Conservation (phyloP, 2,113 vertebrate species). For the Misgurnus anguillicaudatus region DNA sequence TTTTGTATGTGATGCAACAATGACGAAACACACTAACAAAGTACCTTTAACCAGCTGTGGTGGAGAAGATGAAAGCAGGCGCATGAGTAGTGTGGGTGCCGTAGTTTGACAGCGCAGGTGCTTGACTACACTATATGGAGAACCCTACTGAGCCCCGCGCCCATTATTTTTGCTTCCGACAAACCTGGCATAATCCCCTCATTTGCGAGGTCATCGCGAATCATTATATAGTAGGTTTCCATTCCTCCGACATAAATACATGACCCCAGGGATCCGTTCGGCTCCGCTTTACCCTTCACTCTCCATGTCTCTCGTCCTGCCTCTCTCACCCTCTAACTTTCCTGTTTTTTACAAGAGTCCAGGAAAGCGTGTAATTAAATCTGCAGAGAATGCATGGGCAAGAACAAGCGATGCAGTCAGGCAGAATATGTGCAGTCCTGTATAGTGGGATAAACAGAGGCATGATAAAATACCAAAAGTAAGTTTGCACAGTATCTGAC, state of each 20-base stretch:
- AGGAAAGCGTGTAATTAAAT: constrained; percentile 76
- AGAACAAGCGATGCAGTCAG: constrained; percentile 73
- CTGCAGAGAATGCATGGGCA: constrained; percentile 71
- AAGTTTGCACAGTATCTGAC: constrained; percentile 58
- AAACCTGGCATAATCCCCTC: constrained; percentile 74
- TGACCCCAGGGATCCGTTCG: constrained; percentile 66
- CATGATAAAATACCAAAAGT: constrained; percentile 58
- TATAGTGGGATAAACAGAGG: constrained; percentile 72
- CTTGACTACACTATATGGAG: constrained; percentile 55
- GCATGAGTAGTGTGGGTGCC: background rate
- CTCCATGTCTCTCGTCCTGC: constrained; percentile 10
- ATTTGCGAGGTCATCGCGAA: constrained; percentile 74
- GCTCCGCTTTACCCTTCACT: constrained; percentile 30
- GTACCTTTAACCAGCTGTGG: background rate
- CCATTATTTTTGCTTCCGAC: constrained; percentile 68
- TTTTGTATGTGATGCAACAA: background rate
- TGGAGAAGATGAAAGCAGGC: constrained; percentile 24
- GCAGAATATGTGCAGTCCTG: constrained; percentile 69
- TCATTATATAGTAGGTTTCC: constrained; percentile 73
- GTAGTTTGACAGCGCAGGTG: constrained; percentile 46
- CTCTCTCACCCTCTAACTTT: constrained; percentile 23
- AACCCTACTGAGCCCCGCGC: constrained; percentile 49
- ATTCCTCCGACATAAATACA: constrained; percentile 74
- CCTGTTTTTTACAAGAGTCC: constrained; percentile 63
- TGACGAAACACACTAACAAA: constrained; percentile 47